phyloP scores from a whole-genome alignment of 2,113 vertebrate genomes.

The Rhinichthys klamathensis region DNA sequence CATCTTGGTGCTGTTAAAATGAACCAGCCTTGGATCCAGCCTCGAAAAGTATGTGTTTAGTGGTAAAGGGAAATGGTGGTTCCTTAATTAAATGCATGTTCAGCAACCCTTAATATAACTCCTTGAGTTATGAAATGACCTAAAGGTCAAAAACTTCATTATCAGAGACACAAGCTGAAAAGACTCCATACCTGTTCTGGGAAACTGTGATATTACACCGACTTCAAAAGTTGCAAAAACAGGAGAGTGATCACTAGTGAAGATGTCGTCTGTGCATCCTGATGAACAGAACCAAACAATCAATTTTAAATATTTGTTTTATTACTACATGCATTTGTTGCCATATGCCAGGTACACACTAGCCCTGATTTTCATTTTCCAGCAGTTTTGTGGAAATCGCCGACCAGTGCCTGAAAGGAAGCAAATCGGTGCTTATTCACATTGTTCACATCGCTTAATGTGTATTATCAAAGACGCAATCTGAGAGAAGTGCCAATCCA shows the following conservation, averaged over 20 bases:
- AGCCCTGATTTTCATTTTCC: no score
- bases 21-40: not conserved
- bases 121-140: constrained; percentile 1
- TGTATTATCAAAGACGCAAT: no score
- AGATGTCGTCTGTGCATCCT: constrained; percentile 89
- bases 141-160: not conserved
- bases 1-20: not conserved
- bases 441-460: no score
- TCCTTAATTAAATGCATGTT: not conserved
- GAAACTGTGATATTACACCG: constrained; percentile 77
- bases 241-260: constrained; percentile 88
- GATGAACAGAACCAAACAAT: constrained; percentile 25
- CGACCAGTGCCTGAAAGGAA: no score
- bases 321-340: no score
- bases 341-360: no score
- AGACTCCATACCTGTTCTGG: constrained; percentile 77
- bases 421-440: no score
- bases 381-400: no score
- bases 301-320: not conserved
- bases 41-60: not conserved
- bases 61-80: constrained; percentile 25
- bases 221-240: constrained; percentile 89
- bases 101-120: constrained; percentile 28
- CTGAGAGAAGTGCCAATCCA: no score
- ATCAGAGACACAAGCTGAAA: not conserved